These are phyloP conservation scores for Archocentrus centrarchus DNA, from an alignment of 2,113 vertebrate genomes.

Conservation along the genomic window DNA sequence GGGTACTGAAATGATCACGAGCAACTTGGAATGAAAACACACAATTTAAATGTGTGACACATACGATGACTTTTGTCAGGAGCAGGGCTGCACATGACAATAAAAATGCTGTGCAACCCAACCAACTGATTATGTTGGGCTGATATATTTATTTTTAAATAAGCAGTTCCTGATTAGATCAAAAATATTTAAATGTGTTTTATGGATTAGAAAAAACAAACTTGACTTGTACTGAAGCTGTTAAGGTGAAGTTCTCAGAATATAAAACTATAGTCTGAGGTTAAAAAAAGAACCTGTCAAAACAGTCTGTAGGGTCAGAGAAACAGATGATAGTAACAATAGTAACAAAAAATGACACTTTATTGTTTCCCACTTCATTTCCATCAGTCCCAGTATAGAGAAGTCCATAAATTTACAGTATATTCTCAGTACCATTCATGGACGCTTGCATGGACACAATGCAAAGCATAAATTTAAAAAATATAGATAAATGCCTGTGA, in stretches of 20 bases:
- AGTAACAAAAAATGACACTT: neutral
- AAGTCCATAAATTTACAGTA: too few species aligned
- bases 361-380: neutral
- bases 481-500: neutral
- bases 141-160: too few species aligned
- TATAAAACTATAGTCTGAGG: neutral
- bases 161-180: neutral
- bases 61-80: neutral
- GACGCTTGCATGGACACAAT: too few species aligned
- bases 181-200: neutral
- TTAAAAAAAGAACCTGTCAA: too few species aligned
- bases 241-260: neutral
- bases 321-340: neutral
- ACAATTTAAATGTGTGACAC: too few species aligned
- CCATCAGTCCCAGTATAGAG: neutral
- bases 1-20: neutral
- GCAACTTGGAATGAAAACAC: neutral
- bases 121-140: neutral
- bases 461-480: too few species aligned
- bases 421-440: too few species aligned
- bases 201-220: neutral
- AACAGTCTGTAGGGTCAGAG: too few species aligned
- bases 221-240: neutral
- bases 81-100: neutral
- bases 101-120: neutral